Percentiles rank a stretch among this genome's conserved stretches.
Evolutionary conservation across 30 jellyfish, hydroid and myxozoan species (phyloP).

Genomic region (Turritopsis rubra): DNA sequence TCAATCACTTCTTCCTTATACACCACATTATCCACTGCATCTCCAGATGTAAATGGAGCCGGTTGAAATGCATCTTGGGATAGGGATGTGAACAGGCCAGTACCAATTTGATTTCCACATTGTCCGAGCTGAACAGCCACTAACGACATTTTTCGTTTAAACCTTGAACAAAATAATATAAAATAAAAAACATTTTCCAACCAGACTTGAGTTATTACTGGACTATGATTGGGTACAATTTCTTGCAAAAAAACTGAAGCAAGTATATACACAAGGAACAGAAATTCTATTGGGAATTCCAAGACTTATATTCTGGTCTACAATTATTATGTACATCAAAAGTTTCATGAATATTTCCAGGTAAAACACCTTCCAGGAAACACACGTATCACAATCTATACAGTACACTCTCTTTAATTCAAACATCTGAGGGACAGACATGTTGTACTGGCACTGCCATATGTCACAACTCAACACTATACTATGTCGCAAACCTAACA

Average conservation of each 20-base stretch:
- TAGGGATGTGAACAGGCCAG: constrained; percentile 52
- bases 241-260: not conserved
- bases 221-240: not conserved
- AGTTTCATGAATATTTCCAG: not conserved
- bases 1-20: constrained; percentile 45
- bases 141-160: constrained; percentile 41
- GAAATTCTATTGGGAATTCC: not conserved
- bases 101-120: constrained; percentile 91
- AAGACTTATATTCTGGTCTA: not conserved
- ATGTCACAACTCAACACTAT: too few relatives aligned
- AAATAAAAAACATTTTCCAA: too few relatives aligned
- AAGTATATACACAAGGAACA: not conserved
- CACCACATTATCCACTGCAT: constrained; percentile 16
- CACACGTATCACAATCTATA: too few relatives aligned
- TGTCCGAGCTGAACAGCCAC: constrained; percentile 92
- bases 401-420: too few relatives aligned
- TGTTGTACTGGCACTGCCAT: too few relatives aligned
- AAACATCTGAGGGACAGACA: too few relatives aligned
- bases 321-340: not conserved
- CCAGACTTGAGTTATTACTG: not conserved
- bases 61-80: constrained; percentile 52
- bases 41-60: constrained; percentile 32
- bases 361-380: not conserved
- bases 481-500: too few relatives aligned
- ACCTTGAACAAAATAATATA: not conserved